phyloP scores from a whole-genome alignment of 1,140 invertebrate species.

The Bombus polaris region DNA sequence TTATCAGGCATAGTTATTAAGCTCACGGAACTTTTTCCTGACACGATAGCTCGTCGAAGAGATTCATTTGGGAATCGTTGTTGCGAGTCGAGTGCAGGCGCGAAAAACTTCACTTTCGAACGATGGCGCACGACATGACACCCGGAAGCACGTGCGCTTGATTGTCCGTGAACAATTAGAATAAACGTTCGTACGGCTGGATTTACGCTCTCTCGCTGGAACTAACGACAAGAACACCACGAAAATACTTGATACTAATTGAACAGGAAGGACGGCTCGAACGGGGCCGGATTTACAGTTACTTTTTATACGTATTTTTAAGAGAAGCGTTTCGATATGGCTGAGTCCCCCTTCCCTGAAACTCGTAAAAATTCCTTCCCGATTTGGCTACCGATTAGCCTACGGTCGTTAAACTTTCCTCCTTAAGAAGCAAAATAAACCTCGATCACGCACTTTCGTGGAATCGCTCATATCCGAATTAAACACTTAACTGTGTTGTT shows the following conservation, averaged over 20 bases:
- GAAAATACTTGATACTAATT: constrained; percentile 61
- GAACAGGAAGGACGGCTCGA: constrained; percentile 35
- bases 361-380: constrained; percentile 30
- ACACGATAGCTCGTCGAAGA: background rate
- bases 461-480: no score
- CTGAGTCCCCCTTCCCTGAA: background rate
- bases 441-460: background rate
- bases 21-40: background rate
- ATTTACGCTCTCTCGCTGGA: constrained; percentile 48
- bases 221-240: constrained; percentile 49
- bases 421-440: background rate
- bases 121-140: background rate
- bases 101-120: constrained; percentile 45
- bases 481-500: background rate
- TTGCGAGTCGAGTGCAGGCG: background rate
- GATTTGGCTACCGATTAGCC: background rate
- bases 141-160: constrained; percentile 40
- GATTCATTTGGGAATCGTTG: background rate
- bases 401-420: background rate
- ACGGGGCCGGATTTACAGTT: constrained; percentile 50
- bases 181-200: constrained; percentile 1
- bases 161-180: constrained; percentile 62
- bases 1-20: background rate
- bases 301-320: constrained; percentile 53
- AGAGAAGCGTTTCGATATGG: background rate